phyloP scores from a whole-genome alignment of 2,888 invertebrate species.

The Clivina fossor region DNA sequence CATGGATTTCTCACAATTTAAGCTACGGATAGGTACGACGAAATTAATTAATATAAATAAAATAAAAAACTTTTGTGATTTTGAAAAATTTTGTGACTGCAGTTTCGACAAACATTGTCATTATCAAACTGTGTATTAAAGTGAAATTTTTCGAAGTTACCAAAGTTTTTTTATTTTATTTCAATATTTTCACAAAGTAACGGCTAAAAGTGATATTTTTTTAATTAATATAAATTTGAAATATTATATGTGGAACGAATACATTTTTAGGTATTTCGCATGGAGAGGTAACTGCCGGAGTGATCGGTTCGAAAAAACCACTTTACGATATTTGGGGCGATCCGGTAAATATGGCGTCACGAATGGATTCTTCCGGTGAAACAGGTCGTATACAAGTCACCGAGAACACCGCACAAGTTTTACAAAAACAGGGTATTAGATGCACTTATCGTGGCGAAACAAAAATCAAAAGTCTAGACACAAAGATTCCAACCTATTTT shows the following conservation, averaged over 20 bases:
- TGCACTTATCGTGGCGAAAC: conserved; percentile 72
- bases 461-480: conserved; percentile 70
- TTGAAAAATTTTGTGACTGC: too few relatives aligned
- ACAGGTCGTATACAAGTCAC: conserved; percentile 78
- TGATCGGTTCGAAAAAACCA: conserved; percentile 91
- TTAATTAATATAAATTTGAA: too few relatives aligned
- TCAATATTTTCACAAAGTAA: too few relatives aligned
- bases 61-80: too few relatives aligned
- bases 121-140: too few relatives aligned
- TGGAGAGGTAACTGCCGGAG: conserved; percentile 90
- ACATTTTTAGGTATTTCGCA: conserved; percentile 74
- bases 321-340: conserved; percentile 97
- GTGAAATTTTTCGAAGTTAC: too few relatives aligned
- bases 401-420: conserved; percentile 68
- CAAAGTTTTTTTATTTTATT: too few relatives aligned
- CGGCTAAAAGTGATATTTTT: too few relatives aligned
- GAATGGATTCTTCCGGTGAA: conserved; percentile 92
- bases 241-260: conserved; percentile 11
- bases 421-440: conserved; percentile 67
- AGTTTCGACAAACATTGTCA: too few relatives aligned
- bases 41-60: too few relatives aligned
- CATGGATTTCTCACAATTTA: conserved; percentile 60
- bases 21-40: conserved; percentile 73
- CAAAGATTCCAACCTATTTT: conserved; percentile 71
- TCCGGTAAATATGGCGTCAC: conserved; percentile 93